A percentile compares a stretch with the other conserved stretches of the same genome.
phyloP scores from a whole-genome alignment of 2,888 invertebrate species.

The Harmothoe impar region DNA sequence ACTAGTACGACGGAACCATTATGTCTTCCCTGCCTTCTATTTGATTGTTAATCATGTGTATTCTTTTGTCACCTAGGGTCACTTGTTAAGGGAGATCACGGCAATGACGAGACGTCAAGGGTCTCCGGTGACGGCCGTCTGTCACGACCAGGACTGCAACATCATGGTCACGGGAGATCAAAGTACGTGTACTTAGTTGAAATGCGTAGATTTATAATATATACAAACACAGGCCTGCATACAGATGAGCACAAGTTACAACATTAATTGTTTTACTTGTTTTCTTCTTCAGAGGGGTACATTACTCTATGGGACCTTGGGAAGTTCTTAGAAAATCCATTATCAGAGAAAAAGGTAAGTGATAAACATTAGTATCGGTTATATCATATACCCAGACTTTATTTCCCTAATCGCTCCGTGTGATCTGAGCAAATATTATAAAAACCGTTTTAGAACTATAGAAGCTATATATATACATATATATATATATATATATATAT shows the following conservation, averaged over 20 bases:
- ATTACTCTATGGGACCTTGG: conserved; percentile 81
- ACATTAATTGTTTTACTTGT: background rate
- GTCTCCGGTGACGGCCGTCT: conserved; percentile 78
- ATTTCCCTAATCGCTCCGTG: too few species aligned
- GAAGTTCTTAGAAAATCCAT: conserved; percentile 77
- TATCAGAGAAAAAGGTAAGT: conserved; percentile 74
- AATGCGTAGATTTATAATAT: too few species aligned
- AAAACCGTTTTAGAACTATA: too few species aligned
- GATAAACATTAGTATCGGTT: too few species aligned
- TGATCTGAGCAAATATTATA: too few species aligned
- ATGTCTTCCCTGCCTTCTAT: too few species aligned
- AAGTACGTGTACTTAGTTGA: conserved; percentile 76
- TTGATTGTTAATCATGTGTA: background rate
- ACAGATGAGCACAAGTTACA: too few species aligned
- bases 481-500: too few species aligned
- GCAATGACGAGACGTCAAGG: conserved; percentile 78
- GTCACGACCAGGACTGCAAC: conserved; percentile 79
- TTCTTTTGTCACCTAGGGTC: conserved; percentile 73
- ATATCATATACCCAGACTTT: too few species aligned
- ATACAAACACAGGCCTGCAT: background rate
- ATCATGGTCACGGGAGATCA: conserved; percentile 80
- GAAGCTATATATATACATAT: too few species aligned
- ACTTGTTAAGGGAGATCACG: conserved; percentile 78
- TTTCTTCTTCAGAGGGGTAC: conserved; percentile 79
- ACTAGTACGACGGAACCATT: too few species aligned